Evolutionary conservation across 2,797 vertebrate species (phyloP), one percentile per base, ranked within the genome.

Genomic region (Poeciliopsis paucimaculata): DNA sequence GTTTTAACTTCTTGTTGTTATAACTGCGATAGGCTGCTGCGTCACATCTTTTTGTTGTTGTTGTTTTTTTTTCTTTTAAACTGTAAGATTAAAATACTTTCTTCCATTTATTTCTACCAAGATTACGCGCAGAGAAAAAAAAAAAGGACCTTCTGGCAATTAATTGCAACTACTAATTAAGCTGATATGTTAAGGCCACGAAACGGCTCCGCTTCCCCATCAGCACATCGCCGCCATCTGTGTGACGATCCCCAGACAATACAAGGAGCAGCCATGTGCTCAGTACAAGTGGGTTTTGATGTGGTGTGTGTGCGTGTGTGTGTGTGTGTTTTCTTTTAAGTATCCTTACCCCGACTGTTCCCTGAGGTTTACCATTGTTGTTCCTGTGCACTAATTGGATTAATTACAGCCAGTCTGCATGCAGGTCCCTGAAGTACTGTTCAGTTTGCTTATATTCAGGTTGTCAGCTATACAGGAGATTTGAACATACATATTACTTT

Each of bases 301-400:
- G 85, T 71, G 31, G 64, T 79, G 81, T 79, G 47, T 47, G 70
- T 77, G 79, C 80, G 81, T 82, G 46, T 47, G 15, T 47, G 16
- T 47, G 16, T 18, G 15, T 47, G 13, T 13, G 39, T 10, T 45
- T 2, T 49, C 81, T 84, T 85, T 74, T 68, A 84, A 86, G 81
- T 82, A 82, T 78, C 79, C 73, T 72, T 76, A 46, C 34, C 23
- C 20, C 49, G 55, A 79, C 73, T 68, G 7, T 53, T 83, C 88
- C 82, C 84, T 26, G 57, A 77, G 81, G 90, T 49, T 79, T 75
- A 49, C n/a, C 76, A 45, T 66, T 82, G 76, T 84, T 84, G 83
- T 84, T 86, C 77, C 83, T 72, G 28, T 77, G 79, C 79, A 78
- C 81, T 91, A 92, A 93, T 90, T 90, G 86, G 86, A 78, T 90